A percentile compares a stretch with the other conserved stretches of the same genome.
Conservation (phyloP, 2,113 vertebrate species). For the Salvator merianae region DNA sequence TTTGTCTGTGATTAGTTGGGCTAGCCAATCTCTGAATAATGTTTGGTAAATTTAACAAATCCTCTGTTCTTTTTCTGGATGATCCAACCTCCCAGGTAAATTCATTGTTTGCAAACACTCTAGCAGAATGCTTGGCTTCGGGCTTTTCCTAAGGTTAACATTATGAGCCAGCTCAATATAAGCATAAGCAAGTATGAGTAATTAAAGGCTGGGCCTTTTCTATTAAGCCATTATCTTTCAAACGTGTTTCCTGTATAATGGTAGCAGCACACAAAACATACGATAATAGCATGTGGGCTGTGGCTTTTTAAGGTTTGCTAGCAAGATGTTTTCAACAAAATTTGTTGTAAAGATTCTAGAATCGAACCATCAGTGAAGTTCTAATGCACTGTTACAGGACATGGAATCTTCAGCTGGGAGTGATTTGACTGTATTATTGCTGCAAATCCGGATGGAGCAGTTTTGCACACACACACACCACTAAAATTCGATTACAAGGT, state of each 20-base stretch:
- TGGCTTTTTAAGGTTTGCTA: not conserved
- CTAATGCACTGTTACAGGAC: not conserved
- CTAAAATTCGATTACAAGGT: no score
- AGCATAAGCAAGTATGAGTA: not conserved
- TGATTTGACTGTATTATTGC: not conserved
- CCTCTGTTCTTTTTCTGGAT: not conserved
- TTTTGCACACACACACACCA: no score
- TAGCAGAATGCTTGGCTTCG: not conserved
- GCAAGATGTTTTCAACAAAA: not conserved
- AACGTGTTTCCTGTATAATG: not conserved
- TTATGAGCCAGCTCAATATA: not conserved
- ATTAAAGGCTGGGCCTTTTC: not conserved
- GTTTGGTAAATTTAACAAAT: not conserved
- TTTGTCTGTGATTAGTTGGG: not conserved
- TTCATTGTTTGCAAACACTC: not conserved
- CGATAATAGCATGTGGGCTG: not conserved
- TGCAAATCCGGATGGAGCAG: no score
- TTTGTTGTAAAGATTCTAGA: not conserved
- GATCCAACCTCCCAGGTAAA: not conserved
- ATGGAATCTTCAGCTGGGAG: not conserved
- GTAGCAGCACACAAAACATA: not conserved
- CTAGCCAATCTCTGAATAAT: not conserved
- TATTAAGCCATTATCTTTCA: not conserved
- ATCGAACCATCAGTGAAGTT: not conserved
- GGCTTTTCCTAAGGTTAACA: not conserved